phyloP scores from a whole-genome alignment of 2,888 invertebrate species.

The Eupithecia exiguata region DNA sequence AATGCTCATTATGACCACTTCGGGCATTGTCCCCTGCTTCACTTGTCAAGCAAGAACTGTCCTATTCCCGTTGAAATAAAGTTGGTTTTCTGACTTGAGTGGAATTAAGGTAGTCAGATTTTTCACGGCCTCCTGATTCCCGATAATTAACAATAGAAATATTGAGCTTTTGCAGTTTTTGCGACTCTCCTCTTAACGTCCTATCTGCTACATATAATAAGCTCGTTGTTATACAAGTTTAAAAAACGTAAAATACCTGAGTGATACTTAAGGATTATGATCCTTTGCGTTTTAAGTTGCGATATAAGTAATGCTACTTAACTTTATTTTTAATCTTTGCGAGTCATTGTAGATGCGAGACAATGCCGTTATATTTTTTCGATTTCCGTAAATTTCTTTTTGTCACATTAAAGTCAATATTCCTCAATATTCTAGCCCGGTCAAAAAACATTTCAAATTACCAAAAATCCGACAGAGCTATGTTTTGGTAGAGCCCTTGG shows the following conservation, averaged over 20 bases:
- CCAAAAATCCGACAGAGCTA: too few relatives aligned
- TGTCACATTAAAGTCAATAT: too few relatives aligned
- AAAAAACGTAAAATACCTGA: constrained; percentile 28
- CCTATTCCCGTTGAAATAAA: constrained; percentile 2
- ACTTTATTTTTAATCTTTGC: constrained; percentile 14
- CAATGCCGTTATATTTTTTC: constrained; percentile 7
- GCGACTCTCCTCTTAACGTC: constrained; percentile 27
- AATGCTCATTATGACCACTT: constrained; percentile 61
- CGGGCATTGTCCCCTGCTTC: constrained; percentile 24
- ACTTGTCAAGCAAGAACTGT: not conserved
- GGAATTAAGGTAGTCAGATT: constrained; percentile 19
- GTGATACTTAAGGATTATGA: constrained; percentile 21
- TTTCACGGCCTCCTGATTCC: constrained; percentile 50
- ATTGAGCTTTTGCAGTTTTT: constrained; percentile 28
- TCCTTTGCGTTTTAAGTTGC: constrained; percentile 18
- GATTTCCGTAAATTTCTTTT: not conserved
- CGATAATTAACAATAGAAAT: constrained; percentile 55
- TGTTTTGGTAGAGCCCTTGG: too few relatives aligned
- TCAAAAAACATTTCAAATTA: too few relatives aligned
- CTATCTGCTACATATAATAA: constrained; percentile 20
- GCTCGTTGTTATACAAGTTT: constrained; percentile 28
- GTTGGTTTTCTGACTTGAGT: not conserved
- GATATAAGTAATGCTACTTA: constrained; percentile 21
- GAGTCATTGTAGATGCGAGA: not conserved
- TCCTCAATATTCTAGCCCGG: too few relatives aligned